Percentiles rank a stretch among this genome's conserved stretches.
Conservation (phyloP, 2,113 vertebrate species). For the Caranx melampygus region DNA sequence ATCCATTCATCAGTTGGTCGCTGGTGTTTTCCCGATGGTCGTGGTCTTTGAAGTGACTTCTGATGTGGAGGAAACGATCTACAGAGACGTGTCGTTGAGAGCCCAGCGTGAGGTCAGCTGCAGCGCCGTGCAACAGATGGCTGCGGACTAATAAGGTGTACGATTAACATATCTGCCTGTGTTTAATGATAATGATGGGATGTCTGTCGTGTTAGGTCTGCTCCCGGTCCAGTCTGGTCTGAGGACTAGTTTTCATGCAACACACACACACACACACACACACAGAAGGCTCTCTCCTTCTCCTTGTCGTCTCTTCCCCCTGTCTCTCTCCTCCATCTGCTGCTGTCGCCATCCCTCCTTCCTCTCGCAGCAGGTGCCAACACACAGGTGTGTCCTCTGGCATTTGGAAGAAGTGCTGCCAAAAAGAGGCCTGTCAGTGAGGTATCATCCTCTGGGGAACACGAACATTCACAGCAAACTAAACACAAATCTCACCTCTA, state of each 20-base stretch:
- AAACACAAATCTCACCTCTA: too few relatives aligned
- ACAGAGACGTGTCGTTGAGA: not conserved
- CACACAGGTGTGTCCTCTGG: conserved; percentile 9
- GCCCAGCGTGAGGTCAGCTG: too few relatives aligned
- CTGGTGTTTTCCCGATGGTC: not conserved
- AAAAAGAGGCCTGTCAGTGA: not conserved
- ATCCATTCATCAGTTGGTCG: not conserved
- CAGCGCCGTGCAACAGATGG: conserved; percentile 33
- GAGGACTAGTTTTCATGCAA: not conserved
- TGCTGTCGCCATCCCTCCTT: not conserved
- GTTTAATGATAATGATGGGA: conserved; percentile 2
- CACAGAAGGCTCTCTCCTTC: too few relatives aligned
- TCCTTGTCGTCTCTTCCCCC: not conserved
- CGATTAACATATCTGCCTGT: conserved; percentile 24
- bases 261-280: too few relatives aligned
- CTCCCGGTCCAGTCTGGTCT: conserved; percentile 4
- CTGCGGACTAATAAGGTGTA: conserved; percentile 19
- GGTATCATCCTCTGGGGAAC: too few relatives aligned
- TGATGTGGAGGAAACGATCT: not conserved
- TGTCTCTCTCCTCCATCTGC: conserved; percentile 13
- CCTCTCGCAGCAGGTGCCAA: not conserved
- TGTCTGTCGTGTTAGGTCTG: not conserved
- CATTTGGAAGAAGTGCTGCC: not conserved
- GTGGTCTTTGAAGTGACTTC: not conserved
- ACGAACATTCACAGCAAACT: too few relatives aligned